Evolutionary conservation across 2,113 vertebrate genomes (phyloP).

Genomic region (Thalassarche chlororhynchos): DNA sequence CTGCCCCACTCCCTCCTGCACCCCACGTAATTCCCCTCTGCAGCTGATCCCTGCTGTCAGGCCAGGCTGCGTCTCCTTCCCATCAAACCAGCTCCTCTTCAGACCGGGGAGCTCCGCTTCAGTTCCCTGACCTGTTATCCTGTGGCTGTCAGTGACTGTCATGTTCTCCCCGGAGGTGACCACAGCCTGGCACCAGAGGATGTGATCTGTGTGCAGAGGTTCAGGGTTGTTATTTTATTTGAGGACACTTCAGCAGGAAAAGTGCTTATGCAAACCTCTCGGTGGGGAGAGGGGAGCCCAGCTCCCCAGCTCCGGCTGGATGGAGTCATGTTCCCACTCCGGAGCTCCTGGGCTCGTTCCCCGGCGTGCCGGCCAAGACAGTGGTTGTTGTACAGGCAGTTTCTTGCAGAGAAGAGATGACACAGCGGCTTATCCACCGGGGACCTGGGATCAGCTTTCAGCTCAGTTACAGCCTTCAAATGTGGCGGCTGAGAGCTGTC

Average conservation of each 20-base stretch:
- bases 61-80: not conserved
- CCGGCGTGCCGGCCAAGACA: not conserved
- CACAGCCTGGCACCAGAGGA: not conserved
- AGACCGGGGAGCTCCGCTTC: not conserved
- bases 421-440: slow-evolving; percentile 46
- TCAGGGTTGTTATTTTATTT: slow-evolving; percentile 14
- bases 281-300: not conserved
- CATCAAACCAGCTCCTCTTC: not conserved
- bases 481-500: slow-evolving; percentile 62
- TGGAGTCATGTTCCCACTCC: not conserved
- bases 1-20: not conserved
- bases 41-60: not conserved
- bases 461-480: slow-evolving; percentile 43
- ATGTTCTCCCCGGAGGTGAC: slow-evolving; percentile 31
- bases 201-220: slow-evolving; percentile 5
- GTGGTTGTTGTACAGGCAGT: slow-evolving; percentile 40
- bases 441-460: slow-evolving; percentile 56
- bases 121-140: slow-evolving; percentile 38
- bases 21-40: not conserved
- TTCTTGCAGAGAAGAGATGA: slow-evolving; percentile 59
- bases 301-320: not conserved
- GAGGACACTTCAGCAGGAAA: slow-evolving; percentile 24
- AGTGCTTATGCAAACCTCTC: slow-evolving; percentile 11
- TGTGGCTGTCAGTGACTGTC: slow-evolving; percentile 45
- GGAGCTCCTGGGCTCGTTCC: not conserved